These are phyloP conservation scores for Stictocephala bisonia DNA, from an alignment of 2,888 invertebrate species.

Conservation along the genomic window DNA sequence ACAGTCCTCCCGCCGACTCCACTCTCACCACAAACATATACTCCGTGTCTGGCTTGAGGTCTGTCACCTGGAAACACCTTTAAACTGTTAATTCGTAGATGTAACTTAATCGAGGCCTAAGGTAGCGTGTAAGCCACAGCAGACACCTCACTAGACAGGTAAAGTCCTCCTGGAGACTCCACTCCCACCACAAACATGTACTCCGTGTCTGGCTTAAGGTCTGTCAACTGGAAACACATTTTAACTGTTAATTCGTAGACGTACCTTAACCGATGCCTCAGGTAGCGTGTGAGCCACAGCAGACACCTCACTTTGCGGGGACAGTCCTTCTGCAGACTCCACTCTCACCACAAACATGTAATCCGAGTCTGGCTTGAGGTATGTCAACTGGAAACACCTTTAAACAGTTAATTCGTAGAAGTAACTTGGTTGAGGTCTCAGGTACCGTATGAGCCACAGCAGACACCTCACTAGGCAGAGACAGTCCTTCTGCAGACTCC, in stretches of 20 bases:
- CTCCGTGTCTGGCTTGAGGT: slow-evolving; percentile 80
- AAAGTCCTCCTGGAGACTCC: slow-evolving; percentile 80
- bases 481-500: slow-evolving; percentile 80
- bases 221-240: slow-evolving; percentile 69
- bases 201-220: slow-evolving; percentile 79
- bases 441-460: slow-evolving; percentile 79
- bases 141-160: slow-evolving; percentile 82
- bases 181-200: slow-evolving; percentile 88
- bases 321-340: too few relatives aligned
- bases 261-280: too few relatives aligned
- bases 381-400: too few relatives aligned
- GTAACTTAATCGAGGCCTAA: slow-evolving; percentile 72
- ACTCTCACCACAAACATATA: slow-evolving; percentile 89
- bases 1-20: slow-evolving; percentile 86
- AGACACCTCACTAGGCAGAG: slow-evolving; percentile 82
- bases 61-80: slow-evolving; percentile 69
- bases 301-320: too few relatives aligned
- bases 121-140: slow-evolving; percentile 77
- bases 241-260: slow-evolving; percentile 83
- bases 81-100: too few relatives aligned
- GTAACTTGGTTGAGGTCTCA: too few relatives aligned
- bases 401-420: too few relatives aligned
- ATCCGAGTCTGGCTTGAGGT: too few relatives aligned
- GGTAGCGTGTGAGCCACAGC: too few relatives aligned
- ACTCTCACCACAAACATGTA: too few relatives aligned